A percentile compares a stretch with the other conserved stretches of the same genome.
These are phyloP conservation scores for Ectobius pallidus DNA, from an alignment of 2,888 invertebrate genomes.

Conservation along the genomic window DNA sequence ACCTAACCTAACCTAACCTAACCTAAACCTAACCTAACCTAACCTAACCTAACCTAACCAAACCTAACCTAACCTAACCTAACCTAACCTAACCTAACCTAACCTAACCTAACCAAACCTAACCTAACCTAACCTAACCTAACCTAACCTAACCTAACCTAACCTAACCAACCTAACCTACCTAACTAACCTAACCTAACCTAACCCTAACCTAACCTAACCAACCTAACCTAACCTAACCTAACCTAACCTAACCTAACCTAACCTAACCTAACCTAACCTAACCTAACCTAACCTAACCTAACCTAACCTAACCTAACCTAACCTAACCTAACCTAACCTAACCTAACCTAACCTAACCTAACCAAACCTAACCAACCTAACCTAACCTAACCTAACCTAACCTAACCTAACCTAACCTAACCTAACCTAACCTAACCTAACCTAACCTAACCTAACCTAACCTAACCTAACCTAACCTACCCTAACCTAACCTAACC, in stretches of 20 bases:
- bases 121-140: conserved; percentile 28
- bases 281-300: conserved; percentile 26
- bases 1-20: conserved; percentile 44
- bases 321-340: conserved; percentile 29
- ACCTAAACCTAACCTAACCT: conserved; percentile 47
- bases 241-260: conserved; percentile 36
- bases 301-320: conserved; percentile 24
- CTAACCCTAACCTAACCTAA: conserved; percentile 41
- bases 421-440: conserved; percentile 43
- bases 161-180: conserved; percentile 37
- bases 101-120: conserved; percentile 29
- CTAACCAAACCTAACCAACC: conserved; percentile 43
- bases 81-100: conserved; percentile 34
- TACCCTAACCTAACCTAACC: conserved; percentile 31
- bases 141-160: conserved; percentile 33
- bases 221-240: conserved; percentile 32
- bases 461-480: conserved; percentile 15
- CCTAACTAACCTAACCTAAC: conserved; percentile 42
- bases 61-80: conserved; percentile 47
- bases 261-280: conserved; percentile 36
- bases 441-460: conserved; percentile 41
- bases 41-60: conserved; percentile 40
- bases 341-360: conserved; percentile 19
- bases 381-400: conserved; percentile 33
- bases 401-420: conserved; percentile 39